Base-by-base conservation (phyloP, 2,797 vertebrate species). In the Gymnoscopelus braueri region DNA sequence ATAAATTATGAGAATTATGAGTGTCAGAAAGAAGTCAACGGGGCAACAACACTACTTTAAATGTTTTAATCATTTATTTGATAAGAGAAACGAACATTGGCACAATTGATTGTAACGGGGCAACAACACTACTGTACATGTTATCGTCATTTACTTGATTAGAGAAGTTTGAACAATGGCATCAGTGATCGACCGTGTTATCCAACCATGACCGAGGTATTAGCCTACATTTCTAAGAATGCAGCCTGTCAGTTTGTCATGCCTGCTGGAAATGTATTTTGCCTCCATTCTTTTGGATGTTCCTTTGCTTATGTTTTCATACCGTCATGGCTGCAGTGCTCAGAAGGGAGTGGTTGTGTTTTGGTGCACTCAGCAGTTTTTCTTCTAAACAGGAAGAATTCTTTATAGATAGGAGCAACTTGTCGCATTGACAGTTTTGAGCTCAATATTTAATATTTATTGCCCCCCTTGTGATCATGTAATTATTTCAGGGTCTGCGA, bases 201-300 rank as follows among this genome's bases (percentile, higher is more conserved):
- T 54, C 55, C 3, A 49, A 50, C 26, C 51, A 64, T 3, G 0
- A n/a, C 1, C 11, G 50, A 12, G 2, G 54, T 65, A 53, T 74
- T 48, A 39, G 35, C 48, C 7, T 24, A 35, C 61, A 24, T 63
- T n/a, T 10, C 6, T 1, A 71, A 75, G 83, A 89, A 91, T 88
- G 88, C 15, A 47, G 89, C 72, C 69, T 0, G 12, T 49, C 74
- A 19, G 68, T 82, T 67, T 19, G 19, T 77, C 72, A 63, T 23
- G 49, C 8, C 1, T 5, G 6, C 11, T 52, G 14, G 63, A 70
- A 59, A 59, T 49, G 5, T 35, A n/a, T 65, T 55, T 65, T 7
- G 24, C 48, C 55, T 32, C 55, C 24, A 26, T 39, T 23, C 3
- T 56, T 12, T 2, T 2, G 47, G 12, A 50, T 39, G 5, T 35